phyloP scores from a whole-genome alignment of 2,888 invertebrate genomes.

The Cecidostiba fungosa region DNA sequence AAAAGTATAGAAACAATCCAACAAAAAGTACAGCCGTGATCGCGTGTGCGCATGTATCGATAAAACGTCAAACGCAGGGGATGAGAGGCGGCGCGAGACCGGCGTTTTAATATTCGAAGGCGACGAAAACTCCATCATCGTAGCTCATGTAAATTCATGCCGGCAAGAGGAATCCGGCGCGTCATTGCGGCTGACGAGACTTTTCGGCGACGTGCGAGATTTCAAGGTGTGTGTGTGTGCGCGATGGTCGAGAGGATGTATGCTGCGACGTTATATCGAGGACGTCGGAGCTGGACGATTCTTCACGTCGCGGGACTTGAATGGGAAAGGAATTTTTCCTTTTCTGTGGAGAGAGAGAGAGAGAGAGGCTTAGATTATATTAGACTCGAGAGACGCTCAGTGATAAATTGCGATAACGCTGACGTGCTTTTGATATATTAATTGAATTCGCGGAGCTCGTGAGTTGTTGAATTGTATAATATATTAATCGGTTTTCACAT shows the following conservation, averaged over 20 bases:
- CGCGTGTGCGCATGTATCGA: constrained; percentile 56
- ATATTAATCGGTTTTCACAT: not conserved
- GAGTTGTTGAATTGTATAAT: too few species aligned
- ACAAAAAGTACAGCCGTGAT: constrained; percentile 62
- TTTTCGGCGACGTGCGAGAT: constrained; percentile 10
- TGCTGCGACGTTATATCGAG: not conserved
- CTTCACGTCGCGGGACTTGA: not conserved
- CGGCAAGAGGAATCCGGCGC: constrained; percentile 10
- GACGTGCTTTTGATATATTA: not conserved
- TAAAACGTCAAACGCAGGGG: constrained; percentile 60
- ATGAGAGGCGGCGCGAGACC: too few species aligned
- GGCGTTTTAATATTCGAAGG: constrained; percentile 49
- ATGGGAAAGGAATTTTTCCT: not conserved
- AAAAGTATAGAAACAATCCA: not conserved
- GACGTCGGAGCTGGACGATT: not conserved
- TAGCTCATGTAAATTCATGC: constrained; percentile 56
- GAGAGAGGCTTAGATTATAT: not conserved
- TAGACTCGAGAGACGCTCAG: not conserved
- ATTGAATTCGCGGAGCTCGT: not conserved
- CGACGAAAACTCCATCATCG: constrained; percentile 46
- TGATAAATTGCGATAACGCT: not conserved
- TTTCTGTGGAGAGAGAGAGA: not conserved
- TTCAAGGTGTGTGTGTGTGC: not conserved
- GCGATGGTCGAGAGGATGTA: not conserved
- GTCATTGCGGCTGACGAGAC: constrained; percentile 36